Conservation (phyloP, 2,888 invertebrate species). For the Capitulum mitella region DNA sequence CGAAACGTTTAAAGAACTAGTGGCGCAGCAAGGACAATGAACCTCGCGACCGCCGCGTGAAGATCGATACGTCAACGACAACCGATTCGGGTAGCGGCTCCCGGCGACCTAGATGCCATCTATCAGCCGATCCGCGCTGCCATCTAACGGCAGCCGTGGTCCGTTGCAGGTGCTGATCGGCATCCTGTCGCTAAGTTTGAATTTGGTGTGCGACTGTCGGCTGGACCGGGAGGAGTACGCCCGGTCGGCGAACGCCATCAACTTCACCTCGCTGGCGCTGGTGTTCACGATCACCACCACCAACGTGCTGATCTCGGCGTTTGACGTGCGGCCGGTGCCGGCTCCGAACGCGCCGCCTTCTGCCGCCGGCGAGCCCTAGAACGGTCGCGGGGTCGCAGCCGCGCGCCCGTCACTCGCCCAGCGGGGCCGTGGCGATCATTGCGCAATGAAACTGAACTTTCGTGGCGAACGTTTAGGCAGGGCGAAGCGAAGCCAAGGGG, state of each 20-base stretch:
- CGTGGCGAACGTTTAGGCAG: no score
- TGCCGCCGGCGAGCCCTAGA: no score
- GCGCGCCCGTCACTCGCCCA: not conserved
- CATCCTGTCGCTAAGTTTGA: constrained; percentile 55
- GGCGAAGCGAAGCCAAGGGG: no score
- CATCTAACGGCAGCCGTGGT: not conserved
- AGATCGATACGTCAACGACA: no score
- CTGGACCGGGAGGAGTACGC: constrained; percentile 68
- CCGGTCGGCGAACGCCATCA: constrained; percentile 63
- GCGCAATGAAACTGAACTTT: no score
- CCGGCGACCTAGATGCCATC: no score
- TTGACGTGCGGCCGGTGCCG: constrained; percentile 62
- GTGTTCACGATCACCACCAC: constrained; percentile 72
- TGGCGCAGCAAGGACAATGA: no score
- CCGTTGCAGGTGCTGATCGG: constrained; percentile 65
- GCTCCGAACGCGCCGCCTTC: no score
- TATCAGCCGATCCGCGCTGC: not conserved
- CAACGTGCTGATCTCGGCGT: constrained; percentile 74
- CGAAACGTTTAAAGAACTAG: no score
- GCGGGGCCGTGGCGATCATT: no score
- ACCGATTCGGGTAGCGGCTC: not conserved
- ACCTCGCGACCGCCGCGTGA: no score
- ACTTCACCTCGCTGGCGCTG: constrained; percentile 69
- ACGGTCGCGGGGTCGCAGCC: not conserved
- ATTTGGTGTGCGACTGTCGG: constrained; percentile 72